Evolutionary conservation across 1,140 invertebrate species (phyloP).

Genomic region (Eurosta solidaginis): DNA sequence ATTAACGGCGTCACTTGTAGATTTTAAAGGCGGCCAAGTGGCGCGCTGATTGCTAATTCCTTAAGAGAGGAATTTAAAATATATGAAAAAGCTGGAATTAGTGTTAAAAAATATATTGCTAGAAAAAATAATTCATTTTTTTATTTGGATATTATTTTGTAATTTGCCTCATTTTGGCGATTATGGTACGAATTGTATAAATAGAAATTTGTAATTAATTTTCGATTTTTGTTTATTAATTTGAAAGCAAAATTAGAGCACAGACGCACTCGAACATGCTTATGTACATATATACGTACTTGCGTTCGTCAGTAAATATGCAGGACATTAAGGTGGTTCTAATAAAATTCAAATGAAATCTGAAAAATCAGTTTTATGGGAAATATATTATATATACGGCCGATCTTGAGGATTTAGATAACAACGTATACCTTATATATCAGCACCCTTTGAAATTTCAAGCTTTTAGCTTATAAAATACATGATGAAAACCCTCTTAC

Average conservation of each 20-base stretch:
- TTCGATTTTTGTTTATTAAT: background rate
- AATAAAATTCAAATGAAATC: no score
- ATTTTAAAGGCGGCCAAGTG: background rate
- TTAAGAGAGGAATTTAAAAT: background rate
- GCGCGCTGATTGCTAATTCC: background rate
- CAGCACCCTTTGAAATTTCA: no score
- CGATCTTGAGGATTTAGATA: no score
- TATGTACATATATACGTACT: background rate
- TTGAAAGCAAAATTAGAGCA: background rate
- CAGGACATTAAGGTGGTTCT: background rate
- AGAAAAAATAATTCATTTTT: no score
- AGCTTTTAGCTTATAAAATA: no score
- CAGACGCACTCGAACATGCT: background rate
- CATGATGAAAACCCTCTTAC: no score
- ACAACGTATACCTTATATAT: no score
- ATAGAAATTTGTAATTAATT: background rate
- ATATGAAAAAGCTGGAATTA: background rate
- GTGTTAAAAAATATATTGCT: no score
- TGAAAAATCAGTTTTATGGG: no score
- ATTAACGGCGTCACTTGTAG: background rate
- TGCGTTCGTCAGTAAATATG: background rate
- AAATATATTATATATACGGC: no score
- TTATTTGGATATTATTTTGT: no score
- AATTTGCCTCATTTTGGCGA: no score
- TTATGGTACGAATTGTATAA: background rate